phyloP scores from a whole-genome alignment of 2,888 invertebrate genomes.

The Scaptomyza cyrtandrae region DNA sequence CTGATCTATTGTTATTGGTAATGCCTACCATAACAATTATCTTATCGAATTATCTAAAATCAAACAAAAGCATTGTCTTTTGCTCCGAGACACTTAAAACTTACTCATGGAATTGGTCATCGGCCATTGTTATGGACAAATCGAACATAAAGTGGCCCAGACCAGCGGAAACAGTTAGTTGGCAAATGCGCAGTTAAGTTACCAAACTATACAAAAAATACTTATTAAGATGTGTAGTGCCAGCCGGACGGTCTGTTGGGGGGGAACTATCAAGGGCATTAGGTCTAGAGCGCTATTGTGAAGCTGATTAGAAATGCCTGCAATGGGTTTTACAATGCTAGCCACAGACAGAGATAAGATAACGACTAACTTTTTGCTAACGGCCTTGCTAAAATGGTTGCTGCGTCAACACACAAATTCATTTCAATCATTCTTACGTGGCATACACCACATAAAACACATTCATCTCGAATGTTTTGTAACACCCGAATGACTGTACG shows the following conservation, averaged over 20 bases:
- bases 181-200: slow-evolving; percentile 43
- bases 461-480: slow-evolving; percentile 7
- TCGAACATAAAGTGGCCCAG: too few species aligned
- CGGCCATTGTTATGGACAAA: too few species aligned
- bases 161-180: slow-evolving; percentile 49
- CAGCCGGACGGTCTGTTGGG: slow-evolving; percentile 8
- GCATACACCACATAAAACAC: slow-evolving; percentile 10
- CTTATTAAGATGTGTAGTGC: background rate
- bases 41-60: too few species aligned
- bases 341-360: slow-evolving; percentile 58
- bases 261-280: slow-evolving; percentile 48
- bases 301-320: slow-evolving; percentile 43
- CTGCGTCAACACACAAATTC: slow-evolving; percentile 3
- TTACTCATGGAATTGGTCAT: too few species aligned
- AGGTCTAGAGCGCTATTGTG: slow-evolving; percentile 30
- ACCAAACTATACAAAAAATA: background rate
- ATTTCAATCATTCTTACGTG: slow-evolving; percentile 32
- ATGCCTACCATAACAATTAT: too few species aligned
- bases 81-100: too few species aligned
- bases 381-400: slow-evolving; percentile 48
- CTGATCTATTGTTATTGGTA: too few species aligned
- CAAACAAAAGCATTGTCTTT: too few species aligned
- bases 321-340: slow-evolving; percentile 32
- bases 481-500: slow-evolving; percentile 3
- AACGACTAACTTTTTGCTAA: slow-evolving; percentile 6